phyloP scores from a whole-genome alignment of 2,888 invertebrate genomes.

The Agelastica alni region DNA sequence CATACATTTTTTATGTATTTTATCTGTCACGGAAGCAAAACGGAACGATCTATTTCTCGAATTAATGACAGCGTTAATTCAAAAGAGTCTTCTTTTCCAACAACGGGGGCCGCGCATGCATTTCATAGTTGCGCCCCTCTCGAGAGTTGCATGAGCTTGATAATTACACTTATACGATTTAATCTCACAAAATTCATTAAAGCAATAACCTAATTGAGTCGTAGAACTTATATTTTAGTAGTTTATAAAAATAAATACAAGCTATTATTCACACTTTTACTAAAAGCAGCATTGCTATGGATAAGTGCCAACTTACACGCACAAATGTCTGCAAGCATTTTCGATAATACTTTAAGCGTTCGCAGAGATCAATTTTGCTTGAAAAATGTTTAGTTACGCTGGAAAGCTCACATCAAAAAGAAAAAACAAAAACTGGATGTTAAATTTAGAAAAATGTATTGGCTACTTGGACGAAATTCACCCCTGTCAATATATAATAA shows the following conservation, averaged over 20 bases:
- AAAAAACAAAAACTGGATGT: too few relatives aligned
- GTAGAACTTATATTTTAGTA: slow-evolving; percentile 28
- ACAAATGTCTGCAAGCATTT: too few relatives aligned
- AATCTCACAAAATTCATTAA: slow-evolving; percentile 46
- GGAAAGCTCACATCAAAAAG: too few relatives aligned
- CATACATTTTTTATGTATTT: slow-evolving; percentile 24
- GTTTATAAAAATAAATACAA: slow-evolving; percentile 26
- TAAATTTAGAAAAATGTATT: too few relatives aligned
- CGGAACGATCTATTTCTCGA: slow-evolving; percentile 31
- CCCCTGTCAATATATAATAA: too few relatives aligned
- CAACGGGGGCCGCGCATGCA: slow-evolving; percentile 45
- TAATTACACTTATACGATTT: slow-evolving; percentile 45
- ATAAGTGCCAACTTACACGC: too few relatives aligned
- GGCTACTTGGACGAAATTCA: too few relatives aligned
- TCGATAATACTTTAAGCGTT: too few relatives aligned
- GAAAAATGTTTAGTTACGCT: too few relatives aligned
- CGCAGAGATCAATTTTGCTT: too few relatives aligned
- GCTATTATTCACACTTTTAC: slow-evolving; percentile 23
- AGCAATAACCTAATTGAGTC: slow-evolving; percentile 42
- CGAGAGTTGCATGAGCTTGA: slow-evolving; percentile 44
- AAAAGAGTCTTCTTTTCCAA: slow-evolving; percentile 41
- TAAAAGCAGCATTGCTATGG: too few relatives aligned
- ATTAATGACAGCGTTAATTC: slow-evolving; percentile 46
- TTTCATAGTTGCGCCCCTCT: slow-evolving; percentile 42
- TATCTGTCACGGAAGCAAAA: slow-evolving; percentile 33